phyloP scores from a whole-genome alignment of 2,797 vertebrate species.

The Tarsius wallacei region DNA sequence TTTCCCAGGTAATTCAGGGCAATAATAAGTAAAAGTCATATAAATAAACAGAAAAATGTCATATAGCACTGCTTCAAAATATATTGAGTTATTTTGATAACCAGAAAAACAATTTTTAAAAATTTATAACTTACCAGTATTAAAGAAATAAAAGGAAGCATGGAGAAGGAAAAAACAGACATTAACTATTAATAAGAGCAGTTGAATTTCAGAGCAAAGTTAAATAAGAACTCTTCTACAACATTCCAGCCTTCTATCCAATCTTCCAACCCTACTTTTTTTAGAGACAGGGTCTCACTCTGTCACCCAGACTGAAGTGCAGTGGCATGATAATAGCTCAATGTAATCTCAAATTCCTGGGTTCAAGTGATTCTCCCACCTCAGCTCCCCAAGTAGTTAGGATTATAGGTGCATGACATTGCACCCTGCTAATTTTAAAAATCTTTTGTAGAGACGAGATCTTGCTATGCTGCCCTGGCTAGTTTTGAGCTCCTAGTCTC shows the following conservation, averaged over 20 bases:
- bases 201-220: conserved; percentile 74
- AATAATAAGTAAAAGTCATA: neutral
- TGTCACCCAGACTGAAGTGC: too few species aligned
- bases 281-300: too few species aligned
- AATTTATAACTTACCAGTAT: conserved; percentile 92
- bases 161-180: conserved; percentile 88
- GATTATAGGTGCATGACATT: too few species aligned
- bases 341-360: too few species aligned
- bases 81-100: conserved; percentile 55
- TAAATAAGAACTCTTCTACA: conserved; percentile 35
- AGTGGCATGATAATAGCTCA: too few species aligned
- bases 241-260: conserved; percentile 67
- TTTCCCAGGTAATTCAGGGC: neutral
- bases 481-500: too few species aligned
- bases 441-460: too few species aligned
- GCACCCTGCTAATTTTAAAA: too few species aligned
- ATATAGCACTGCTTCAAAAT: conserved; percentile 5
- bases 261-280: conserved; percentile 23
- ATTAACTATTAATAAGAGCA: conserved; percentile 87
- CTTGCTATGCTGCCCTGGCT: too few species aligned
- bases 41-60: neutral
- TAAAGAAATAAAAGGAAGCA: conserved; percentile 91
- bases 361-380: too few species aligned
- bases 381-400: too few species aligned
- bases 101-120: conserved; percentile 46